Evolutionary conservation across 2,888 invertebrate genomes (phyloP), one percentile per base, ranked within the genome.

Genomic region (Pherbina coryleti): DNA sequence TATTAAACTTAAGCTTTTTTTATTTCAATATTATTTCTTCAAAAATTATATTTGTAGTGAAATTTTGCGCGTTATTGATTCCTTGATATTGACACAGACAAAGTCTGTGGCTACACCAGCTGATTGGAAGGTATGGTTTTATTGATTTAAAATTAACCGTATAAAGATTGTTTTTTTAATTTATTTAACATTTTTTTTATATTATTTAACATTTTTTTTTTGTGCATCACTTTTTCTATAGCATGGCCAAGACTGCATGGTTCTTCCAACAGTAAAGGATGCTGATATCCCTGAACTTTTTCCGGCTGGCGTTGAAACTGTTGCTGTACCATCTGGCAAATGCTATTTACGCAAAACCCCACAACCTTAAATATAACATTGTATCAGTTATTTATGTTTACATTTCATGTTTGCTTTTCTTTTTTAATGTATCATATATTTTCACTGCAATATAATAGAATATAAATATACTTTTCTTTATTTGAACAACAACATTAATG

Each of bases 51-150:
- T 62, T 79, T 84, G 92, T 89, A 98, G 98, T 91, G 98, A 99
- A 92, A 95, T 99, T 82, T 90, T 99, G 74, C 93, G 99, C 79
- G 96, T 95, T 9, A 90, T 99, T 70, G 98, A 99, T 89, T 97
- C 98, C 0, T 91, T 99, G 78, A 96, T 97, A 87, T 89, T 99
- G 82, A 97, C 97, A 14, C 95, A 96, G 78, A 93, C 91, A 69
- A 92, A 94, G 79, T 95, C 94, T 89, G 95, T 99, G 1, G 97
- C 97, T 5, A 98, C 98, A 1, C 98, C 98, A 22, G 97, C 93
- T 17, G 95, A 97, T 88, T 98, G 98, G 97, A 92, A 94, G 93
- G 95, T 95, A 86, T 57, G 74, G 25, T 64, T 62, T 44, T 55
- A 67, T 76, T 62, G 25, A 11, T 37, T 62, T 25, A 22, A 11